These are phyloP conservation scores for Crotalus helleri DNA, from an alignment of 2,113 vertebrate species.

Conservation along the genomic window DNA sequence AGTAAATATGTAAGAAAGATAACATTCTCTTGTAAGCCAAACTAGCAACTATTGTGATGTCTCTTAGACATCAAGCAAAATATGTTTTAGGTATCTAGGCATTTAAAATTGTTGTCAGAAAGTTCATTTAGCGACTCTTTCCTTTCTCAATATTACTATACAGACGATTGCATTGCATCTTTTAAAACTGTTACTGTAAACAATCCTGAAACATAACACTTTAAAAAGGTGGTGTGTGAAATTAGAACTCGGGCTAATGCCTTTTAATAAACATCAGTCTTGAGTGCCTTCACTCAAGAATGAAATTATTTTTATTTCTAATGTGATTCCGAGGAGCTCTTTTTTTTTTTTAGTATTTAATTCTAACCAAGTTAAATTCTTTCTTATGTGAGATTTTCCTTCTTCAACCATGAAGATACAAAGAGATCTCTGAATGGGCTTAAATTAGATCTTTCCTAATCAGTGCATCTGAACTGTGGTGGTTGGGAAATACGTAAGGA, in stretches of 20 bases:
- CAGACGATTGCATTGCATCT: background rate
- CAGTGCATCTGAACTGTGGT: background rate
- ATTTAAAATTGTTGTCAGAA: background rate
- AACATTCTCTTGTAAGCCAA: background rate
- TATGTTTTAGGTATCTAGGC: background rate
- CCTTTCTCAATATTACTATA: background rate
- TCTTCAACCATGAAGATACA: background rate
- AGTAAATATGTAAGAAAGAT: background rate
- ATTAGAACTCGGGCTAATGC: background rate
- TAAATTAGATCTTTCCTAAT: background rate
- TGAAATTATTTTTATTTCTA: background rate
- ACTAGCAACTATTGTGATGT: background rate
- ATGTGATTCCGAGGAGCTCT: background rate
- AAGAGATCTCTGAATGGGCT: background rate
- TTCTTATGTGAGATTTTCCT: background rate
- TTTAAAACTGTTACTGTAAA: background rate
- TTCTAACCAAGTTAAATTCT: background rate
- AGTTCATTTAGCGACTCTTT: background rate
- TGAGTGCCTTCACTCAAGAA: background rate
- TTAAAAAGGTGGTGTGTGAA: background rate
- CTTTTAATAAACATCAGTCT: background rate
- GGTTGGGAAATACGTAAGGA: background rate
- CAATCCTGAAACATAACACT: background rate
- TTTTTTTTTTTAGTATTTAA: background rate
- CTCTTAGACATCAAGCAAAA: background rate